Evolutionary conservation across 1,140 invertebrate species (phyloP).

Genomic region (Papilio helenus): DNA sequence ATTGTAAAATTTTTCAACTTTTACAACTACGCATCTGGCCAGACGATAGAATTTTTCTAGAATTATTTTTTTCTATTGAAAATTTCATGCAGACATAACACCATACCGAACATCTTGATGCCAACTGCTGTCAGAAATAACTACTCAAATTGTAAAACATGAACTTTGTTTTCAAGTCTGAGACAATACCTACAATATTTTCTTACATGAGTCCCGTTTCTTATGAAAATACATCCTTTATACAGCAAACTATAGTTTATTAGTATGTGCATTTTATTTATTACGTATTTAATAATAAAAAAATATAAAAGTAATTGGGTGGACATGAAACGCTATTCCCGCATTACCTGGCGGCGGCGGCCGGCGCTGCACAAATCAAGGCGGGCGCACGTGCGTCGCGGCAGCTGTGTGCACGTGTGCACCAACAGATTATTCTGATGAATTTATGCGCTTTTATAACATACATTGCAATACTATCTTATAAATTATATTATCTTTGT

Average conservation of each 20-base stretch:
- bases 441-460: conserved; percentile 50
- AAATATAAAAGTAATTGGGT: background rate
- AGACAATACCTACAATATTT: no score
- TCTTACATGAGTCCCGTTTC: no score
- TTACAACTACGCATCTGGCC: conserved; percentile 16
- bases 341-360: conserved; percentile 41
- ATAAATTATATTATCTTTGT: conserved; percentile 19
- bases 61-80: background rate
- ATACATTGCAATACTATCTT: conserved; percentile 15
- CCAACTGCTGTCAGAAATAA: background rate
- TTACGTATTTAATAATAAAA: no score
- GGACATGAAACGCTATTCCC: conserved; percentile 20
- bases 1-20: conserved; percentile 44
- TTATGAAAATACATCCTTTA: background rate
- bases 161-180: background rate
- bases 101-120: background rate
- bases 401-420: conserved; percentile 59
- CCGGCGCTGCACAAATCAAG: conserved; percentile 22
- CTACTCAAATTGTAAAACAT: background rate
- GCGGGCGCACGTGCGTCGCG: conserved; percentile 56
- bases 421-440: conserved; percentile 45
- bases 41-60: conserved; percentile 8
- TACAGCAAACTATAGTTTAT: background rate
- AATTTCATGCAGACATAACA: background rate
- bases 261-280: no score